Evolutionary conservation across 2,113 vertebrate genomes (phyloP), one percentile per base, ranked within the genome.

Genomic region (Calidris pygmaea): DNA sequence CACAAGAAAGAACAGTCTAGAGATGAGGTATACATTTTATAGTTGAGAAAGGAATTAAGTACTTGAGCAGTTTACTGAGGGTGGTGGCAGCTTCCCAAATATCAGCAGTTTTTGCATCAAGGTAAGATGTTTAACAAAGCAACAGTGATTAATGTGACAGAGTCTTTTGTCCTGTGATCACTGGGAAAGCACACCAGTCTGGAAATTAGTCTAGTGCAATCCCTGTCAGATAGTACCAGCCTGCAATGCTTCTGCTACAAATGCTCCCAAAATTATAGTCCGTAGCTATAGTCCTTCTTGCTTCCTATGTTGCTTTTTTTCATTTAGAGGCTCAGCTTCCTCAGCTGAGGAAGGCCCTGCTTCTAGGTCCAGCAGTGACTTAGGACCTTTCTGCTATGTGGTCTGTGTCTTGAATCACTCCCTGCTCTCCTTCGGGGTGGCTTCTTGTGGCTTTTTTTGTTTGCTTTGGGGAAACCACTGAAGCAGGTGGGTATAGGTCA

Each of bases 111-210:
- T 89, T 94, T 89, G 12, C 92, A 91, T 71, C 48, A 80, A 95
- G 89, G 89, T 52, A 29, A 55, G 84, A 75, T 72, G 56, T 87
- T 96, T 96, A 89, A 94, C 56, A 65, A 91, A 97, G 71, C 47
- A 94, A 58, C 56, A 58, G 2, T 79, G 67, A 87, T 82, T 87
- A 67, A 91, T 89, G 73, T 89, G 84, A 85, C 73, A 75, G 68
- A 67, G 76, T 89, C 72, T 59, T 93, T 91, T 93, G 89, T 93
- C 91, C 70, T 87, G 35, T 89, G 89, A 77, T 85, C 43, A 68
- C 35, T 62, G 75, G 77, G 84, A 87, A 91, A 92, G 56, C 55
- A 80, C 41, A 81, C 29, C 20, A 6, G 73, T 68, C 87, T 95
- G 72, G 41, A 91, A 91, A 39, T 89, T 5, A 72, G 35, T 48